Base-by-base conservation (phyloP, 2,888 invertebrate species). In the Agonopterix subpropinquella region DNA sequence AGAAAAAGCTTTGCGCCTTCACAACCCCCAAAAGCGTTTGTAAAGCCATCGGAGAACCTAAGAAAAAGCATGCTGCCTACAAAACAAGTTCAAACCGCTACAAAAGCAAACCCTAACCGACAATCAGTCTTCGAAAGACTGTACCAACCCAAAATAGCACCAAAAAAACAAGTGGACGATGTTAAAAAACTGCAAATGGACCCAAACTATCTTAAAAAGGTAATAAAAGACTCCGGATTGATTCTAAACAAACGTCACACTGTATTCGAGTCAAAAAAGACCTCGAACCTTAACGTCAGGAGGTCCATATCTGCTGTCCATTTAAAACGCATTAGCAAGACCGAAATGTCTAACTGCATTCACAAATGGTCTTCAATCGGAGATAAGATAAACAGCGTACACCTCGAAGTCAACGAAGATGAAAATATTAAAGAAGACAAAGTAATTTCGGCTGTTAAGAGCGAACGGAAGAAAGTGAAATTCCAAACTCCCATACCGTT, bases 221-320 rank as follows among this genome's bases (percentile, higher is more conserved):
- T 77, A 0, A 67, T 80, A 0, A 69, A 67, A 2, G 64, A 68
- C 10, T 68, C 79, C 0, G 62, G 62, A 8, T 48, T 74, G 0
- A 71, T 78, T 39, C 45, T 72, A 0, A 75, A 73, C 11, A 80
- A 76, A 50, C 61, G 79, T 10, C 72, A 75, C 10, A 75, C 82
- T 0, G 56, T 73, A 0, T 73, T 73, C 46, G 73, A 76, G 1
- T 49, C 43, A 0, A 70, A 68, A 36, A 54, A 62, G 0, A 59
- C 63, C 46, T 48, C 54, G 2, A 51, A 47, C 0, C 37, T 50
- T 0, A 77, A 72, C 0, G 73, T 76, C 0, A 67, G 89, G 11
- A 62, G 89, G 39, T 89, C 89, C 0, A 81, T 89, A 48, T 89
- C 89, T 0, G 88, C 89, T 0, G 80, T 89, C 0, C 89, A 89